Percentiles rank a stretch among this genome's conserved stretches.
phyloP scores from a whole-genome alignment of 2,113 vertebrate genomes.

The Nycticorax nycticorax region DNA sequence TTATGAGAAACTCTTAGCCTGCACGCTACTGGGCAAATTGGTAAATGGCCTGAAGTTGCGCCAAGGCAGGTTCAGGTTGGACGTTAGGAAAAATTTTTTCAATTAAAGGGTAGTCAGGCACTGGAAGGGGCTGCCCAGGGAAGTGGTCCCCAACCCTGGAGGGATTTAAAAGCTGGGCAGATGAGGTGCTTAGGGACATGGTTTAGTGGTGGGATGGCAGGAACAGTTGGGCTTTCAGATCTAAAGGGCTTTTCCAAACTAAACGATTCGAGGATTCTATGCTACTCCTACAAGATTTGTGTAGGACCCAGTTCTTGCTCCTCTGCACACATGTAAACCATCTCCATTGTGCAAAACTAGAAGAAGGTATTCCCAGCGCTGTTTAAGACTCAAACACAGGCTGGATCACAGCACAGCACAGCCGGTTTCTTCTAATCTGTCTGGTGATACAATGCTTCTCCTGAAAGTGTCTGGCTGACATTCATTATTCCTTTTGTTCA shows the following conservation, averaged over 20 bases:
- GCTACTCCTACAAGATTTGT: neutral
- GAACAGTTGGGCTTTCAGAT: too few species aligned
- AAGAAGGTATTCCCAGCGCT: neutral
- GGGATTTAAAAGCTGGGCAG: too few species aligned
- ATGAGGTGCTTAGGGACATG: too few species aligned
- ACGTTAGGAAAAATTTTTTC: too few species aligned
- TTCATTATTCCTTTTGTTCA: neutral
- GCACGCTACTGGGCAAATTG: neutral
- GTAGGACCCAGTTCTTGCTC: neutral
- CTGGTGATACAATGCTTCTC: fast-evolving
- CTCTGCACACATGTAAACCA: neutral
- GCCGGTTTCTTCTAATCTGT: fast-evolving
- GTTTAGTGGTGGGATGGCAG: too few species aligned
- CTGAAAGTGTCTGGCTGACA: neutral
- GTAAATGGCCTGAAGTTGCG: too few species aligned
- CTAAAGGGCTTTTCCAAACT: too few species aligned
- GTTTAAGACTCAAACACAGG: neutral
- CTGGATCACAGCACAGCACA: neutral
- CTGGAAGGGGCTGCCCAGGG: too few species aligned
- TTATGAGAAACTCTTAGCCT: neutral
- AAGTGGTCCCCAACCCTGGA: too few species aligned
- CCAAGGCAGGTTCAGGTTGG: too few species aligned
- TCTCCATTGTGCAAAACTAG: neutral
- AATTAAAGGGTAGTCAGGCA: too few species aligned
- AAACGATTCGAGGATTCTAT: too few species aligned